Evolutionary conservation across 2,888 invertebrate species (phyloP).

Genomic region (Pegoplata infirma): DNA sequence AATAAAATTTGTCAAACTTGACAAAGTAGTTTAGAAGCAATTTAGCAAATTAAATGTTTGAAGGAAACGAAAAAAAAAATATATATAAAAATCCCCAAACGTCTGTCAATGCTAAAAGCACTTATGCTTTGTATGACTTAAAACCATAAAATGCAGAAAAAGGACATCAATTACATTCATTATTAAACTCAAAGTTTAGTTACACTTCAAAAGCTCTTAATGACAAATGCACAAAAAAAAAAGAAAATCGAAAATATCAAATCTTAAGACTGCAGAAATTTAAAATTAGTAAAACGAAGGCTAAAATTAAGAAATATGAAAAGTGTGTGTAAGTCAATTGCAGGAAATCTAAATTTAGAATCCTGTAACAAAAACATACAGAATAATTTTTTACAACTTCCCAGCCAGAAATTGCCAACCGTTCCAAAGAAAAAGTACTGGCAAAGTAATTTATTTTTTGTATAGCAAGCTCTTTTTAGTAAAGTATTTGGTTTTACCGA

Average conservation of each 20-base stretch:
- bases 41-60: slow-evolving; percentile 24
- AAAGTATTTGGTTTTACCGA: too few species aligned
- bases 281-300: too few species aligned
- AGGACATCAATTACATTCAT: slow-evolving; percentile 45
- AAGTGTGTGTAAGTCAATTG: too few species aligned
- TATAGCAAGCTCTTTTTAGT: too few species aligned
- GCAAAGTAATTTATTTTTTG: too few species aligned
- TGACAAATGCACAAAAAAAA: slow-evolving; percentile 2
- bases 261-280: too few species aligned
- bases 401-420: too few species aligned
- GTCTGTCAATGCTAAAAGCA: neutral
- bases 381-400: too few species aligned
- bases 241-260: neutral
- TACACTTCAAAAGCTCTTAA: slow-evolving; percentile 29
- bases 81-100: neutral
- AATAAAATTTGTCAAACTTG: slow-evolving; percentile 42
- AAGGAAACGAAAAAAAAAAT: neutral
- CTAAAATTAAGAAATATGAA: too few species aligned
- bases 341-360: too few species aligned
- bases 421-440: too few species aligned
- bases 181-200: slow-evolving; percentile 27
- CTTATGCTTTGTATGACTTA: slow-evolving; percentile 12
- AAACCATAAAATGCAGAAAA: slow-evolving; percentile 49
- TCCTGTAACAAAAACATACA: too few species aligned
- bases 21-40: slow-evolving; percentile 35